Conservation (phyloP, 2,113 vertebrate species). For the Pluvianellus socialis region DNA sequence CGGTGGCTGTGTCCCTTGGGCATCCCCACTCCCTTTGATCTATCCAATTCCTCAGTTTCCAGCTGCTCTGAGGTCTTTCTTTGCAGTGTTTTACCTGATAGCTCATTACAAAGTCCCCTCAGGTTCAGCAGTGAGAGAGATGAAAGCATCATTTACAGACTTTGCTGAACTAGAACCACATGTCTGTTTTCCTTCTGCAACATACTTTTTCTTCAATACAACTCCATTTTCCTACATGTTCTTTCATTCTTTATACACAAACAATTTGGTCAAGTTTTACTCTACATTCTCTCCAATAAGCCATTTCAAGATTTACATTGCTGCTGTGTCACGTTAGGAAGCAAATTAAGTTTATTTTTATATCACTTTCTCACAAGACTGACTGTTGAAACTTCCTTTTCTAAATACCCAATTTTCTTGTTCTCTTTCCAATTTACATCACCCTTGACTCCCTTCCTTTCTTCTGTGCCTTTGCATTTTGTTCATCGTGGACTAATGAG, state of each 20-base stretch:
- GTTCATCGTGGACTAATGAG: background rate
- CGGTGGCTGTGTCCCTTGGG: fast-evolving
- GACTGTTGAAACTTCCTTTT: background rate
- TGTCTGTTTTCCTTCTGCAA: constrained; percentile 17
- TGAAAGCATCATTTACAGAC: background rate
- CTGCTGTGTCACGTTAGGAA: background rate
- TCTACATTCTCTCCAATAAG: background rate
- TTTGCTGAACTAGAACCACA: constrained; percentile 28
- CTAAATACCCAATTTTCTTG: background rate
- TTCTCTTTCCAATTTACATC: background rate
- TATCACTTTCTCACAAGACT: background rate
- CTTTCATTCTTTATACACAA: constrained; percentile 19
- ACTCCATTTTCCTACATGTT: background rate
- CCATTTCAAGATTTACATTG: background rate
- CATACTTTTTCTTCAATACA: background rate
- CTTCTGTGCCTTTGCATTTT: constrained; percentile 18
- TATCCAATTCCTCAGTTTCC: background rate
- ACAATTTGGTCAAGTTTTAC: background rate
- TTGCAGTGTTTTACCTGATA: background rate
- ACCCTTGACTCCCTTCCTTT: constrained; percentile 1
- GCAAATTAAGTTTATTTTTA: background rate
- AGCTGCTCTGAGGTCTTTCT: background rate
- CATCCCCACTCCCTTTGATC: background rate
- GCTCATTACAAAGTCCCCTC: background rate
- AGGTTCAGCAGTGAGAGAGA: background rate